Conservation (phyloP, 2,113 vertebrate species). For the Chaetops frenatus region DNA sequence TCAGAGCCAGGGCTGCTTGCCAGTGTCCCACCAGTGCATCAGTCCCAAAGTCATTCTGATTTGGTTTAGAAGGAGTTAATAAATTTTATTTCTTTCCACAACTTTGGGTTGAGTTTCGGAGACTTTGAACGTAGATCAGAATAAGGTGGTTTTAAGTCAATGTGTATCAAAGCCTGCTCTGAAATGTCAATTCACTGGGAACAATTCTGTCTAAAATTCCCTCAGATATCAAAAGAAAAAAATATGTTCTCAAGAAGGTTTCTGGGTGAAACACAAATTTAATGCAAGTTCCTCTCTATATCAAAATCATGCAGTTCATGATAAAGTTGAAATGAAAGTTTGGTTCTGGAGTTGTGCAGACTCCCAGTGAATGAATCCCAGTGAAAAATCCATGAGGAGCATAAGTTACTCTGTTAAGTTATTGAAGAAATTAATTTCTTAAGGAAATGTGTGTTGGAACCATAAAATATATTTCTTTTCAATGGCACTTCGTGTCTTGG, state of each 20-base stretch:
- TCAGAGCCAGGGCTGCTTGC: not conserved
- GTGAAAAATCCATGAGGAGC: not conserved
- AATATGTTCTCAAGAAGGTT: not conserved
- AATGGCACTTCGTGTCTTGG: not conserved
- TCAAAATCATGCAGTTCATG: not conserved
- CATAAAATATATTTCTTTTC: not conserved
- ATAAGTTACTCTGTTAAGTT: not conserved
- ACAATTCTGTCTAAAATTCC: constrained; percentile 8
- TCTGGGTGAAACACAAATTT: not conserved
- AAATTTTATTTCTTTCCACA: constrained; percentile 3
- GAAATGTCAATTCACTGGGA: constrained; percentile 11
- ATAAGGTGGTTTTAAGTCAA: constrained; percentile 28
- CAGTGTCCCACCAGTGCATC: not conserved
- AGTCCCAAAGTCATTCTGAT: not conserved
- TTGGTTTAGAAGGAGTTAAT: not conserved
- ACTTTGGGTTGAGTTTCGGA: not conserved
- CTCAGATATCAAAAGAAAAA: not conserved
- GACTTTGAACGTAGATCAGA: constrained; percentile 30
- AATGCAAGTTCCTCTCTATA: not conserved
- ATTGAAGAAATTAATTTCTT: not conserved
- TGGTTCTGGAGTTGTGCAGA: not conserved
- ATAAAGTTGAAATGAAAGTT: not conserved
- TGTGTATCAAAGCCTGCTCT: constrained; percentile 23
- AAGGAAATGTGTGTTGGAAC: not conserved
- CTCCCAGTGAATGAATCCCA: not conserved